phyloP scores from a whole-genome alignment of 2,888 invertebrate genomes.

The Camptogramma bilineatum region DNA sequence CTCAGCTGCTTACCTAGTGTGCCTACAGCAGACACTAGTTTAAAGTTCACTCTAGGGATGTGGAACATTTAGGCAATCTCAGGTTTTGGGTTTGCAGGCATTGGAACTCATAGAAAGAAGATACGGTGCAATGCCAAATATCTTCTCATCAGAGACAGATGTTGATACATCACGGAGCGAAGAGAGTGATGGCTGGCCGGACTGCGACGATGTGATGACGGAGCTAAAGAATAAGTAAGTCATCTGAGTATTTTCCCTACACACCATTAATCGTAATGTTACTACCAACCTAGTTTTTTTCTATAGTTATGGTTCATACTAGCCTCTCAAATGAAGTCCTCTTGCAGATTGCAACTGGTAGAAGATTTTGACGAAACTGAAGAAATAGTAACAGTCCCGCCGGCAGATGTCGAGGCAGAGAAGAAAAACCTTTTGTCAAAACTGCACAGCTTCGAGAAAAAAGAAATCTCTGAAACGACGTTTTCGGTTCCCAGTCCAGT shows the following conservation, averaged over 20 bases:
- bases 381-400: constrained; percentile 62
- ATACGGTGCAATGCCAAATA: constrained; percentile 88
- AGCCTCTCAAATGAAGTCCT: background rate
- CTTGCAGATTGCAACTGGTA: constrained; percentile 64
- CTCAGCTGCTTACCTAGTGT: background rate
- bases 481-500: constrained; percentile 22
- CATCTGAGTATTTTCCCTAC: too few species aligned
- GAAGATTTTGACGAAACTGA: constrained; percentile 65
- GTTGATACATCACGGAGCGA: constrained; percentile 66
- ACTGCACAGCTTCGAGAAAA: constrained; percentile 72
- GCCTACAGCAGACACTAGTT: too few species aligned
- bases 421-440: constrained; percentile 73
- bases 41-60: too few species aligned
- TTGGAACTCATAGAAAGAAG: constrained; percentile 93
- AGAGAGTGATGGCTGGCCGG: constrained; percentile 72
- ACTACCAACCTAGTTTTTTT: constrained; percentile 4
- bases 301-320: background rate
- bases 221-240: constrained; percentile 82
- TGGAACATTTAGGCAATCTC: too few species aligned
- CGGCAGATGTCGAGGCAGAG: constrained; percentile 74
- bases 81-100: constrained; percentile 84
- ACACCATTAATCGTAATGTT: background rate
- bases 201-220: constrained; percentile 86
- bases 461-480: constrained; percentile 49
- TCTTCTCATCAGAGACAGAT: constrained; percentile 82